Evolutionary conservation across 2,888 invertebrate genomes (phyloP).

Genomic region (Lithophane socia): DNA sequence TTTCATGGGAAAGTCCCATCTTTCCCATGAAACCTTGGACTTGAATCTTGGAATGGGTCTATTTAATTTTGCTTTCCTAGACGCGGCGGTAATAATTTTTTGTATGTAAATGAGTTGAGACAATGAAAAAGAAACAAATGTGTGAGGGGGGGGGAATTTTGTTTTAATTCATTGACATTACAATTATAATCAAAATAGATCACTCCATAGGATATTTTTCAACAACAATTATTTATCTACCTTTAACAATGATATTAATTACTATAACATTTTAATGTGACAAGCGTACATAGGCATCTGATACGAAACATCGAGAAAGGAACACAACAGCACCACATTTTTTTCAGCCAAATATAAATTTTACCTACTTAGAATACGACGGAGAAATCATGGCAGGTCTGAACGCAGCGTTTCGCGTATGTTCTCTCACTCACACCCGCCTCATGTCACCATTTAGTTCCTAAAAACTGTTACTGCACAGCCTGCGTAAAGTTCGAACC

Average conservation of each 20-base stretch:
- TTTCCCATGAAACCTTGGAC: background rate
- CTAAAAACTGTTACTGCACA: background rate
- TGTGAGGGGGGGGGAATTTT: slow-evolving; percentile 23
- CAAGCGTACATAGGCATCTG: slow-evolving; percentile 34
- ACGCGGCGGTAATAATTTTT: too few species aligned
- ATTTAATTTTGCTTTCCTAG: background rate
- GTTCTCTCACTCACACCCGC: background rate
- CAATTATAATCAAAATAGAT: slow-evolving; percentile 65
- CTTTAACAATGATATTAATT: slow-evolving; percentile 57
- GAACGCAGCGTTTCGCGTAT: background rate
- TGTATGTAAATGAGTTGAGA: background rate
- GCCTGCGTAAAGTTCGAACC: background rate
- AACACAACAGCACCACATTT: background rate
- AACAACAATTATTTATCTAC: slow-evolving; percentile 61
- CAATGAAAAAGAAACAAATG: slow-evolving; percentile 23
- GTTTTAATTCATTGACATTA: slow-evolving; percentile 58
- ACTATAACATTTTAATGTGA: slow-evolving; percentile 52
- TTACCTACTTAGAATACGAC: background rate
- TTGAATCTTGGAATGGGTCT: background rate
- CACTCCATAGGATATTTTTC: slow-evolving; percentile 59
- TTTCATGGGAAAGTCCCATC: background rate
- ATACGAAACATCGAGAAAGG: slow-evolving; percentile 28
- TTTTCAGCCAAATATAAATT: background rate
- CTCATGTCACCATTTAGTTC: background rate
- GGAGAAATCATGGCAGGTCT: background rate